Conservation (phyloP, 2,888 invertebrate genomes). For the Nephrotoma guestfalica region DNA sequence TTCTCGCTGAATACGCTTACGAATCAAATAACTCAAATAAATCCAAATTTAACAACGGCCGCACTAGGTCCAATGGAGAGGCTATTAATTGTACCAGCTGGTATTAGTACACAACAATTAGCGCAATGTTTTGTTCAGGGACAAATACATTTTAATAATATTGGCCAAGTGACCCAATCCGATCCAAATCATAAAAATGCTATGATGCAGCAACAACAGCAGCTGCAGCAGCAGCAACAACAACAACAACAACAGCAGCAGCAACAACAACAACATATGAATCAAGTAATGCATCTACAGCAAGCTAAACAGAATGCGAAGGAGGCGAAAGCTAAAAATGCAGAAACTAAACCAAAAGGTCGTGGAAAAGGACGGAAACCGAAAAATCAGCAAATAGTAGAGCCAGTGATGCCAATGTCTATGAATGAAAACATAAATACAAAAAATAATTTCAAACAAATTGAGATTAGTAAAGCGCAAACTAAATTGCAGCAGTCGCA, state of each 20-base stretch:
- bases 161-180: slow-evolving; percentile 19
- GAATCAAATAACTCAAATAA: slow-evolving; percentile 33
- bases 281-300: neutral
- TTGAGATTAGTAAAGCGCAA: neutral
- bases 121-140: slow-evolving; percentile 31
- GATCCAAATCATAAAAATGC: neutral
- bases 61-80: slow-evolving; percentile 31
- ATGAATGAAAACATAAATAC: neutral
- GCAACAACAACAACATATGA: slow-evolving; percentile 6
- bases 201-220: slow-evolving; percentile 11
- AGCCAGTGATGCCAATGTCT: neutral
- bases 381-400: neutral
- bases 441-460: neutral
- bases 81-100: slow-evolving; percentile 30
- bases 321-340: neutral
- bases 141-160: slow-evolving; percentile 32
- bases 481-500: neutral
- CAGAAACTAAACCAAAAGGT: neutral
- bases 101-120: slow-evolving; percentile 32
- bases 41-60: slow-evolving; percentile 29
- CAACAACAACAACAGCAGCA: slow-evolving; percentile 18
- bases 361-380: neutral
- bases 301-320: neutral
- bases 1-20: slow-evolving; percentile 31
- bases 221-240: neutral